A percentile compares a stretch with the other conserved stretches of the same genome.
These are phyloP conservation scores for Malurus splendens DNA, from an alignment of 2,797 vertebrate species.

Conservation along the genomic window DNA sequence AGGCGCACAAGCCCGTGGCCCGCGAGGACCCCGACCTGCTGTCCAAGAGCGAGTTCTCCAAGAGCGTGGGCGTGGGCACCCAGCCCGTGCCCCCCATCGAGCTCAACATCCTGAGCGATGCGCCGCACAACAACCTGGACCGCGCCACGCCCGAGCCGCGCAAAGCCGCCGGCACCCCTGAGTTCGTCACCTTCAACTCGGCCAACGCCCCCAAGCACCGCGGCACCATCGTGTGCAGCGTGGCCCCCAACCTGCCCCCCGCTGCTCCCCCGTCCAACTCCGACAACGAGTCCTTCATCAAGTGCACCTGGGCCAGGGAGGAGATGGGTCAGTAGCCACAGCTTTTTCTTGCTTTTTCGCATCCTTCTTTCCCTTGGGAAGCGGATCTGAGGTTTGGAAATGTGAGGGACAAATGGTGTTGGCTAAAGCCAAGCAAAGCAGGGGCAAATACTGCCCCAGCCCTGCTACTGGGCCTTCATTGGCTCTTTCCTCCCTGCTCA, in stretches of 20 bases:
- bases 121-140: slow-evolving; percentile 74
- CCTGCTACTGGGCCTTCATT: background rate
- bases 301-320: slow-evolving; percentile 88
- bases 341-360: background rate
- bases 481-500: background rate
- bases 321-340: slow-evolving; percentile 82
- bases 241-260: slow-evolving; percentile 90
- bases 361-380: background rate
- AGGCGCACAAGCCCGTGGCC: slow-evolving; percentile 80
- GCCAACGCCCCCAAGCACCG: slow-evolving; percentile 70
- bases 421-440: background rate
- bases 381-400: background rate
- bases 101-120: slow-evolving; percentile 75
- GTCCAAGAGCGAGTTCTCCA: slow-evolving; percentile 76
- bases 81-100: slow-evolving; percentile 77
- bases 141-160: slow-evolving; percentile 65
- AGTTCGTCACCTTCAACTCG: slow-evolving; percentile 70
- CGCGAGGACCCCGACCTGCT: slow-evolving; percentile 90
- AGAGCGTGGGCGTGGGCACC: slow-evolving; percentile 76
- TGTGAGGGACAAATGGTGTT: accelerated
- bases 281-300: slow-evolving; percentile 85
- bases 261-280: slow-evolving; percentile 76
- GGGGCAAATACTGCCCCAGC: background rate
- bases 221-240: slow-evolving; percentile 89
- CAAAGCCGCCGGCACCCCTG: slow-evolving; percentile 57